Base-by-base conservation (phyloP, 1,140 invertebrate genomes). In the Oryctes rhinoceros region DNA sequence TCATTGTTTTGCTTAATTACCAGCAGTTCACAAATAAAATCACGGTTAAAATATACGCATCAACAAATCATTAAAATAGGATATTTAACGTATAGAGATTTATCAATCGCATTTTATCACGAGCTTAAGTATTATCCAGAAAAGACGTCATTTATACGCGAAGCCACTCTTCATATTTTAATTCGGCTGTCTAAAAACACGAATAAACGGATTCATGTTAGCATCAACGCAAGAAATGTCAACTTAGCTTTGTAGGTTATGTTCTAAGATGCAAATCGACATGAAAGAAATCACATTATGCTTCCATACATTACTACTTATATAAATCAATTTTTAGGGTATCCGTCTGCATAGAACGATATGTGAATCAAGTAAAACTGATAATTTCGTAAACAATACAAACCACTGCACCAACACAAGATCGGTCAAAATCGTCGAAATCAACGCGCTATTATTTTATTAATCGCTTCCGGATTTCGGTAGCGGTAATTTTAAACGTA, bases 1-100 rank as follows among this genome's bases (percentile, higher is more conserved):
- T 84, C 86, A 86, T 87, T 86, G 84, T 87, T 85, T 82, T 44
- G 80, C 62, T 78, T 79, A 53, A 35, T 53, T 53, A 53, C n/a
- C 0, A 79, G 30, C 53, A 79, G 65, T 35, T 35, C 75, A 76
- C 39, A 47, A 30, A 47, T 47, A 44, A 76, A 76, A 67, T 2
- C 75, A 76, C 35, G 15, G 75, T 76, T 47, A 15, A 76, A 76
- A 67, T 67, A 18, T 67, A 24, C 11, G 44, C 74, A 76, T 76
- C 74, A 76, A 76, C 74, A 76, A 39, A 76, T 20, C 74, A 44
- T 76, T 76, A 67, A 35, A 10, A 5, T n/a, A 67, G 20, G 74
- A 11, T 76, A n/a, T 76, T 76, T 35, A 76, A 39, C 44, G 13
- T 47, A 1, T 0, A 35, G 7, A 20, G n/a, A 44, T 47, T 4